These are phyloP conservation scores for Cheiracanthium punctorium DNA, from an alignment of 2,888 invertebrate species.

Conservation along the genomic window DNA sequence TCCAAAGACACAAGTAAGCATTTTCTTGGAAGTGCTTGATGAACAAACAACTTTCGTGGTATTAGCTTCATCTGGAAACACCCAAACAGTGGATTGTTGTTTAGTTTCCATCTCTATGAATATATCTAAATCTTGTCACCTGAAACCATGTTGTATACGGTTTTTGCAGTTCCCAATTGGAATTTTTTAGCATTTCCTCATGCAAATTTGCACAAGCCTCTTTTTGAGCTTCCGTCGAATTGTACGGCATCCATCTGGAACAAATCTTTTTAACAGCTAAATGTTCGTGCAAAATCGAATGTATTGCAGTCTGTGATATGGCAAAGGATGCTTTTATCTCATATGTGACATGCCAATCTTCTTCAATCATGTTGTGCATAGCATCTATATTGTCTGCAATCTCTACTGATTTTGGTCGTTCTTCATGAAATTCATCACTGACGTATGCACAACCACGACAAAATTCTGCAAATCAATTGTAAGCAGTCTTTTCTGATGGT, in stretches of 20 bases:
- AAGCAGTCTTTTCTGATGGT: too few relatives aligned
- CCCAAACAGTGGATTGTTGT: slow-evolving; percentile 13
- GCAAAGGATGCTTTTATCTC: not conserved
- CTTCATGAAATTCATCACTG: not conserved
- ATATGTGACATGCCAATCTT: not conserved
- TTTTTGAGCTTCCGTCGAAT: not conserved
- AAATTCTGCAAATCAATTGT: not conserved
- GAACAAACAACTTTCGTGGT: not conserved
- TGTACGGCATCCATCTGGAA: not conserved
- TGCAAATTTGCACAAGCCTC: not conserved
- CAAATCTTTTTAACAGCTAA: slow-evolving; percentile 1
- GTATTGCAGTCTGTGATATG: slow-evolving; percentile 25
- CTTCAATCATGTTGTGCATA: not conserved
- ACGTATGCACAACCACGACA: not conserved
- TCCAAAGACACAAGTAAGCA: slow-evolving; percentile 1
- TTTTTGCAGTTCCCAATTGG: not conserved
- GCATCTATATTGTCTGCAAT: not conserved
- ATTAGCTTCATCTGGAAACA: not conserved
- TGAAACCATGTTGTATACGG: not conserved
- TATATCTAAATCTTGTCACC: not conserved
- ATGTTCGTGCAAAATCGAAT: slow-evolving; percentile 1
- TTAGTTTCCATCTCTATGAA: not conserved
- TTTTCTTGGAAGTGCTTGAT: not conserved
- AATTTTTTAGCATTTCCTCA: not conserved
- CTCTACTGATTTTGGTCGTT: not conserved